Evolutionary conservation across 2,113 vertebrate genomes (phyloP).

Genomic region (Dolichallabes microphthalmus): DNA sequence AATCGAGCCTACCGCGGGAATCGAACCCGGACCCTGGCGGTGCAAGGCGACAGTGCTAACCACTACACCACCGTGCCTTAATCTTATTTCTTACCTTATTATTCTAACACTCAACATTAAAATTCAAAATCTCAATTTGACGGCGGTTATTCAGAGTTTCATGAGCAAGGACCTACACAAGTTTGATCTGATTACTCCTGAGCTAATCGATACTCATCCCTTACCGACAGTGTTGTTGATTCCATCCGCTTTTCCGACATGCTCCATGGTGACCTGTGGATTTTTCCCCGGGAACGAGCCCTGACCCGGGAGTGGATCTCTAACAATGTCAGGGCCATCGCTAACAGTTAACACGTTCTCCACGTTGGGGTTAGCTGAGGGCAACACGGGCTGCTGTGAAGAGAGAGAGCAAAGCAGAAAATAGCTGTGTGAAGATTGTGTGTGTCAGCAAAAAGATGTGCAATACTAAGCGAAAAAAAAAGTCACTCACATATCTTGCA

Average conservation of each 20-base stretch:
- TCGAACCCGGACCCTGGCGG: no score
- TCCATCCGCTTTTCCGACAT: conserved; percentile 44
- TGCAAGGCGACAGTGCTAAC: no score
- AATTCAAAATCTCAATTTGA: no score
- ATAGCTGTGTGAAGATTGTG: not conserved
- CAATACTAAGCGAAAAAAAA: not conserved
- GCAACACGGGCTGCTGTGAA: not conserved
- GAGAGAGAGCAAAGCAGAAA: not conserved
- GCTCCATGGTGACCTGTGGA: conserved; percentile 52
- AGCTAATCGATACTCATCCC: not conserved
- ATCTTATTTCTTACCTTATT: no score
- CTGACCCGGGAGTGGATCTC: not conserved
- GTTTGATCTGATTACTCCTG: not conserved
- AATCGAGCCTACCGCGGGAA: no score
- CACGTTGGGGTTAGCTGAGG: not conserved
- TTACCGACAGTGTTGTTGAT: conserved; percentile 59
- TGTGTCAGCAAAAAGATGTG: not conserved
- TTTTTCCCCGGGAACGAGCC: not conserved
- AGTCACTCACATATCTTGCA: conserved; percentile 48
- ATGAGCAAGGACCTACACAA: not conserved
- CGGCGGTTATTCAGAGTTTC: not conserved
- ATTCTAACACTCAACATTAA: no score
- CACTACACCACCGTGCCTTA: no score
- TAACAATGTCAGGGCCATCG: not conserved
- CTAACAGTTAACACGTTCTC: not conserved